Evolutionary conservation across 2,888 invertebrate species (phyloP), one percentile per base, ranked within the genome.

Genomic region (Nymphalis c-album): DNA sequence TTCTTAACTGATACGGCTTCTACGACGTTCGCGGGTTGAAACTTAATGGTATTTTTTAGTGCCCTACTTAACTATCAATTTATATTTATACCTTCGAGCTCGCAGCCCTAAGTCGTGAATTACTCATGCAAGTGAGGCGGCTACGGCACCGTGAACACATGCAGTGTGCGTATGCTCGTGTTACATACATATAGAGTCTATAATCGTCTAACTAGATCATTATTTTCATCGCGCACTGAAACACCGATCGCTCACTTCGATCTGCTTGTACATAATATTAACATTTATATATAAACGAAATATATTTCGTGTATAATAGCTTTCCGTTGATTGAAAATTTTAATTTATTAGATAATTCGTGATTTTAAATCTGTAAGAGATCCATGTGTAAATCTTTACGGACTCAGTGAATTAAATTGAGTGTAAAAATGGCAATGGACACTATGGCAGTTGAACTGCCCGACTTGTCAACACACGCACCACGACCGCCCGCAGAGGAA

Each of bases 381-480:
- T 75, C 64, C 71, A 79, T 79, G 78, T 76, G 77, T 81, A 77
- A 74, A 64, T 72, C 73, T 74, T 68, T 80, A 76, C 74, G 73
- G 76, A 82, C 76, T 76, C 73, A 77, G 75, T 74, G 72, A 69
- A 70, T 71, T 68, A 50, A 74, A 73, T 67, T 63, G 6, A 73
- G 77, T 77, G 71, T 67, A 73, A 86, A 76, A 64, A 93, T 93
- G 92, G 93, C 92, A 63, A 91, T 92, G 88, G 92, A 92, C 76
- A 92, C 92, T 48, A 90, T 93, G 91, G 87, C 92, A 75, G 91
- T 93, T 0, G 93, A 93, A 78, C 80, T 93, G 83, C 93, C 93
- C 0, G 92, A 93, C 67, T 73, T 92, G 70, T 80, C 83, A 58
- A 87, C 87, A 20, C 90, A 84, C 68, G 76, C 85, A 2, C 86